Evolutionary conservation across 1,140 invertebrate species (phyloP), one percentile per base, ranked within the genome.

Genomic region (Anastrepha obliqua): DNA sequence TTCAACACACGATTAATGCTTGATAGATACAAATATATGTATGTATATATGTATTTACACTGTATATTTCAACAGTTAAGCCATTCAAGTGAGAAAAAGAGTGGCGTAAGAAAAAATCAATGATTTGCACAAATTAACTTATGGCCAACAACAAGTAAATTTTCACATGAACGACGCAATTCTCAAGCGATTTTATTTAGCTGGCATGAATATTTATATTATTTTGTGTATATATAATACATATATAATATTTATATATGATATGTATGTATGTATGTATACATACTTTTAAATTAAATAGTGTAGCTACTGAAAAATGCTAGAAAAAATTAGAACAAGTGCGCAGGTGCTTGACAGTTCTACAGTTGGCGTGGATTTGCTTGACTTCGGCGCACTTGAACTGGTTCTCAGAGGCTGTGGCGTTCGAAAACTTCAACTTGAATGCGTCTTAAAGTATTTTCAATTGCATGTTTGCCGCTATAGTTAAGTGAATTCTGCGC

Each of bases 1-100:
- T 74, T 74, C 42, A 74, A 74, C 67, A 74, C 67, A 74, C 44
- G 42, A 74, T 74, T 74, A 74, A 47, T 74, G 42, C 39, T 6
- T 5, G 42, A 39, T 74, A 74, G 39, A 29, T 13, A 47, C 42
- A 44, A 17, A 74, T 47, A 44, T 47, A 44, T 15, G 67, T 17
- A 47, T 1, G 5, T 74, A 74, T 6, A 17, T 74, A 17, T 67
- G 51, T 55, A 55, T 11, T 29, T 39, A 42, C 8, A 11, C 29
- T 29, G 29, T 65, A 42, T 29, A n/a, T 20, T 67, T 42, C 64
- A 67, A 20, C 64, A 29, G 8, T 13, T 67, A 13, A 67, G 8
- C 13, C 6, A 67, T 3, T 29, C 29, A 3, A 55, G 11, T 11
- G 6, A 55, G 51, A 0, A 29, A 42, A 67, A 67, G 39, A 29